These are phyloP conservation scores for Spodoptera exigua DNA, from an alignment of 2,888 invertebrate genomes.

Conservation along the genomic window DNA sequence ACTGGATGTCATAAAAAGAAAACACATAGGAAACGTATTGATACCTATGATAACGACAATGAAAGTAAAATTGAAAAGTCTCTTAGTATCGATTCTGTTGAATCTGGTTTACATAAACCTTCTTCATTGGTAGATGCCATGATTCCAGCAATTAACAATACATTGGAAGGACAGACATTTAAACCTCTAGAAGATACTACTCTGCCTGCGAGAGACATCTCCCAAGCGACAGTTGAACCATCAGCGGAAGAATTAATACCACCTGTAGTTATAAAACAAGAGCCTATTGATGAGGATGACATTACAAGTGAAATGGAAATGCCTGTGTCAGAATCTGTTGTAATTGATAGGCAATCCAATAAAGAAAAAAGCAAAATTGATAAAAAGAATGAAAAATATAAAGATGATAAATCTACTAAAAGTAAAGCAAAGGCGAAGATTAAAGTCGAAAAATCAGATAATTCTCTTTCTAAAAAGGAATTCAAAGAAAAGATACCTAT, in stretches of 20 bases:
- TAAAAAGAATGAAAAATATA: constrained; percentile 68
- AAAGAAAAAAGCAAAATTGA: constrained; percentile 65
- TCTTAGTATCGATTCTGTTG: constrained; percentile 29
- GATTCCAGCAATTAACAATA: too few relatives aligned
- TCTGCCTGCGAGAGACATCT: background rate
- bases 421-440: constrained; percentile 67
- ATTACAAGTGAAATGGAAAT: constrained; percentile 51
- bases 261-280: constrained; percentile 71
- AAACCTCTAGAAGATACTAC: background rate
- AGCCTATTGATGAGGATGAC: constrained; percentile 80
- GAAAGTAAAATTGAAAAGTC: constrained; percentile 63
- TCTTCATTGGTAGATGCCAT: constrained; percentile 29
- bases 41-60: constrained; percentile 67
- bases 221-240: too few relatives aligned
- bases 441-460: constrained; percentile 66
- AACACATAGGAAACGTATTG: constrained; percentile 84
- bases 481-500: constrained; percentile 63
- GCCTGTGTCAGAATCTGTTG: constrained; percentile 20
- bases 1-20: constrained; percentile 89
- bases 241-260: constrained; percentile 9
- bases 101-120: constrained; percentile 40
- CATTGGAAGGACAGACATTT: background rate
- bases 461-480: constrained; percentile 65
- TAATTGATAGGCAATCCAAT: constrained; percentile 48
- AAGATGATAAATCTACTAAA: constrained; percentile 66